phyloP scores from a whole-genome alignment of 1,140 invertebrate species.

The Drepana arcuata region DNA sequence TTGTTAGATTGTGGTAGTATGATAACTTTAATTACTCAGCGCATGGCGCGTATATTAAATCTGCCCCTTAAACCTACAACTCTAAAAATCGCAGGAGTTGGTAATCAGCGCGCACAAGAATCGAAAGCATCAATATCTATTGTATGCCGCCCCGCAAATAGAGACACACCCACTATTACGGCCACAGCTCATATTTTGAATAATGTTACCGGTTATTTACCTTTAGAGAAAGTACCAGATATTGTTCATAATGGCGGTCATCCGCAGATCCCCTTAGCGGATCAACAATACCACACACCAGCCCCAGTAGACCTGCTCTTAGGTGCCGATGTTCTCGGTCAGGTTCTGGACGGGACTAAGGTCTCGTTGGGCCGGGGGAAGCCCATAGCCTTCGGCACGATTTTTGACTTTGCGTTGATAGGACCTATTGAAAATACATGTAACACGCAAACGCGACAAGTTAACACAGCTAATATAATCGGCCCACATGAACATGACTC shows the following conservation, averaged over 20 bases:
- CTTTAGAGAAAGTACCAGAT: conserved; percentile 1
- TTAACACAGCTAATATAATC: background rate
- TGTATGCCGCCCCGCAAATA: background rate
- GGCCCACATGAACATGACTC: background rate
- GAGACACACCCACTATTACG: background rate
- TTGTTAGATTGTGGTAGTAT: conserved; percentile 1
- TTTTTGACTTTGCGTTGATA: conserved; percentile 12
- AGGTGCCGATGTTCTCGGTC: conserved; percentile 6
- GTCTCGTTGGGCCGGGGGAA: conserved; percentile 8
- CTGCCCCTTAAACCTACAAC: background rate
- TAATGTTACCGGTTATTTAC: background rate
- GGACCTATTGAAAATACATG: conserved; percentile 1
- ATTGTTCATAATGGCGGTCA: background rate
- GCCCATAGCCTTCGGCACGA: conserved; percentile 13
- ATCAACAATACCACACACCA: conserved; percentile 2
- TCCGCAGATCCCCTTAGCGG: background rate
- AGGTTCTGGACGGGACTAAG: conserved; percentile 11
- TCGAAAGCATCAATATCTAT: background rate
- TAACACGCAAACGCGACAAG: background rate
- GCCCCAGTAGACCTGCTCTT: conserved; percentile 1
- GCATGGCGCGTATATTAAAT: conserved; percentile 1
- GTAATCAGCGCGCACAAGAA: background rate
- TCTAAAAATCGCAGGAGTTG: conserved; percentile 1
- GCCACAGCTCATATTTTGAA: conserved; percentile 1
- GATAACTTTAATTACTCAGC: conserved; percentile 1